Conservation (phyloP, 2,888 invertebrate genomes). For the Tachina lurida region DNA sequence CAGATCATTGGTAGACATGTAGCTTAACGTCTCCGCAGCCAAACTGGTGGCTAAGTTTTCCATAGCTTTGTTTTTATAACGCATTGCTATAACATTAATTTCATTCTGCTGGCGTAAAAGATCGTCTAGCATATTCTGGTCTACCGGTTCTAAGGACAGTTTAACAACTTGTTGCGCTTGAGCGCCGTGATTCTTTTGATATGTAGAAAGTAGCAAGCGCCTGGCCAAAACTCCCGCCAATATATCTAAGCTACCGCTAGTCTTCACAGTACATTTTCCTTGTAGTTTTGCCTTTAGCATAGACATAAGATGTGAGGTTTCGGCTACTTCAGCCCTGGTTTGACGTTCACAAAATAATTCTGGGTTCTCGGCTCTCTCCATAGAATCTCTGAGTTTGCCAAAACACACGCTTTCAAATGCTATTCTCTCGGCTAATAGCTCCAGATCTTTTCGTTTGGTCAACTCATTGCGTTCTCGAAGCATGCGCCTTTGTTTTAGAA, state of each 20-base stretch:
- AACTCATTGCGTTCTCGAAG: constrained; percentile 88
- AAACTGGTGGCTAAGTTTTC: constrained; percentile 88
- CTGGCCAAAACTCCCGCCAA: constrained; percentile 90
- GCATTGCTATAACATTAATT: constrained; percentile 85
- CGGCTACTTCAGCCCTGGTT: constrained; percentile 88
- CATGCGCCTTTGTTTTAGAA: constrained; percentile 87
- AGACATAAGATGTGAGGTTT: constrained; percentile 90
- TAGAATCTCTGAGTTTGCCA: constrained; percentile 87
- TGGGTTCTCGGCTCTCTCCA: constrained; percentile 85
- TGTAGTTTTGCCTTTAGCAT: constrained; percentile 87
- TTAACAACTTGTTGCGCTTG: constrained; percentile 79
- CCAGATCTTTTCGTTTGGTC: constrained; percentile 87
- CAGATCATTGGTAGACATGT: constrained; percentile 84
- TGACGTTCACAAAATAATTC: constrained; percentile 85
- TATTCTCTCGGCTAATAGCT: constrained; percentile 90
- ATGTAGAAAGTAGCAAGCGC: constrained; percentile 85
- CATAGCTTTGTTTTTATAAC: constrained; percentile 88
- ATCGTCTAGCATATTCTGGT: constrained; percentile 81
- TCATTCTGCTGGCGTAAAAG: constrained; percentile 85
- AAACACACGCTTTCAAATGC: constrained; percentile 91
- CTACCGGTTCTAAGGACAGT: constrained; percentile 84
- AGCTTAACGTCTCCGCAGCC: constrained; percentile 88
- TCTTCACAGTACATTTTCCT: constrained; percentile 84
- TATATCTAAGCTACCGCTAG: constrained; percentile 86
- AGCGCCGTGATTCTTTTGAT: constrained; percentile 72